Evolutionary conservation across 2,113 vertebrate genomes (phyloP).

Genomic region (Malaclemys terrapin): DNA sequence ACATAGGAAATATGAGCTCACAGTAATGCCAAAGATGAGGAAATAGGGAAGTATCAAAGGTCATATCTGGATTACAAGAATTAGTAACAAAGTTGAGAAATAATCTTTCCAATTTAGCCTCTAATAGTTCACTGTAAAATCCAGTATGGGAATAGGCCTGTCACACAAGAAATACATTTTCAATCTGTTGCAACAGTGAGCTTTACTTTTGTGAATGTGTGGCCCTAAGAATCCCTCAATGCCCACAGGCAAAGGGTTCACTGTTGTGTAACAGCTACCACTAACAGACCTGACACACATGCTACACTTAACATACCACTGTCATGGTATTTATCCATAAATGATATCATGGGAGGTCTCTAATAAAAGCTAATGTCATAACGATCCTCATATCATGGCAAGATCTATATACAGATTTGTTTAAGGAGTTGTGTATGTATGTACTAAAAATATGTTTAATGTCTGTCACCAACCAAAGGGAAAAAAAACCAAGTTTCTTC

Average conservation of each 20-base stretch:
- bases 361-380: neutral
- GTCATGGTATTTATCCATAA: neutral
- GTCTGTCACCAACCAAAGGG: neutral
- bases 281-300: too few species aligned
- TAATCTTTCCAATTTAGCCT: neutral
- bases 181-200: neutral
- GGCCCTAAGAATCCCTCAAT: neutral
- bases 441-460: neutral
- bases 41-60: conserved; percentile 37
- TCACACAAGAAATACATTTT: neutral
- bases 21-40: conserved; percentile 26
- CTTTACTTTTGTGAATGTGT: neutral
- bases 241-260: neutral
- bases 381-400: neutral
- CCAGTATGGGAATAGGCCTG: neutral
- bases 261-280: neutral
- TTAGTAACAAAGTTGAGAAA: neutral
- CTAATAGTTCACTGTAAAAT: neutral
- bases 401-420: neutral
- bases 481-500: neutral
- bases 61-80: conserved; percentile 18
- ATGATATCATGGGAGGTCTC: neutral
- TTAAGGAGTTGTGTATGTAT: neutral
- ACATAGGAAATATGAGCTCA: conserved; percentile 24
- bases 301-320: too few species aligned